These are phyloP conservation scores for Pheosia tremula DNA, from an alignment of 2,888 invertebrate genomes.

Conservation along the genomic window DNA sequence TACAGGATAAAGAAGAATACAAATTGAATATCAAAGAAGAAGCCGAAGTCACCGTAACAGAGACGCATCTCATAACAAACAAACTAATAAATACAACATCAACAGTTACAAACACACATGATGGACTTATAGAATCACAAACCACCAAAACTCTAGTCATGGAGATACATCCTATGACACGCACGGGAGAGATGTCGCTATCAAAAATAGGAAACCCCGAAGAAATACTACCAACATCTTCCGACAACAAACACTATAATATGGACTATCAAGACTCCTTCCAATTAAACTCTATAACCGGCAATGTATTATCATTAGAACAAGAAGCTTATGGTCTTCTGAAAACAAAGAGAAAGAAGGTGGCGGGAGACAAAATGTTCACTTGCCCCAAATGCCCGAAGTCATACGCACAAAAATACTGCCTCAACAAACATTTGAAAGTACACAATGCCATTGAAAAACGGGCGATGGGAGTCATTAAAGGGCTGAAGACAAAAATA, in stretches of 20 bases:
- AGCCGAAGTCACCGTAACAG: constrained; percentile 61
- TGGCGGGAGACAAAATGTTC: constrained; percentile 23
- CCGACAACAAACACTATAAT: constrained; percentile 30
- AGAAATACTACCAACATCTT: constrained; percentile 65
- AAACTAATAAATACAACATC: constrained; percentile 71
- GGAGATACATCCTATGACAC: constrained; percentile 67
- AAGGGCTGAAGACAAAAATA: constrained; percentile 54
- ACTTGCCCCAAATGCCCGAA: constrained; percentile 66
- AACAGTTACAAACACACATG: constrained; percentile 60
- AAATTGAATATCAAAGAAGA: constrained; percentile 62
- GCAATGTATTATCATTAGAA: constrained; percentile 68
- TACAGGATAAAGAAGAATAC: constrained; percentile 50
- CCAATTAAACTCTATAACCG: constrained; percentile 76
- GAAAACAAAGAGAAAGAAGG: constrained; percentile 52
- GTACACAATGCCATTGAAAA: constrained; percentile 68
- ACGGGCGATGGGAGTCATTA: constrained; percentile 55
- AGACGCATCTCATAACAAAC: constrained; percentile 73
- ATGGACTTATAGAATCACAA: constrained; percentile 63
- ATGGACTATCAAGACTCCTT: constrained; percentile 58
- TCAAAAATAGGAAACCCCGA: constrained; percentile 63
- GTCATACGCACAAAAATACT: constrained; percentile 39
- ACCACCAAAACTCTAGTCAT: constrained; percentile 71
- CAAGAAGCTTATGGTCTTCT: constrained; percentile 72
- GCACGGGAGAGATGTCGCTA: constrained; percentile 27
- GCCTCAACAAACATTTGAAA: constrained; percentile 55